Conservation (phyloP, 1,140 invertebrate species). For the Panagrolaimus sp. region DNA sequence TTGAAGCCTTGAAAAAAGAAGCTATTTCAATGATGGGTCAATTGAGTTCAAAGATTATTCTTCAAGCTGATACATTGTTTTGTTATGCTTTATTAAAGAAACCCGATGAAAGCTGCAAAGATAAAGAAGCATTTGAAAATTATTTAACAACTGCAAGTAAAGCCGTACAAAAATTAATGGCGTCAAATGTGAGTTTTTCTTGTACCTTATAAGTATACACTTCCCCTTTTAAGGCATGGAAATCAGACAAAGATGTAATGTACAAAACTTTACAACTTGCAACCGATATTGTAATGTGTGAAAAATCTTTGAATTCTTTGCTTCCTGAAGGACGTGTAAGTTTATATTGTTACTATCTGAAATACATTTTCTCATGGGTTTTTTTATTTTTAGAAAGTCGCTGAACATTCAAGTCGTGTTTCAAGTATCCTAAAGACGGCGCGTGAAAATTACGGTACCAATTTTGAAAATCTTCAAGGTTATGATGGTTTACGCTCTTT, state of each 20-base stretch:
- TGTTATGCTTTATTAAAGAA: conserved; percentile 6
- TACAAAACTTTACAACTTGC: conserved; percentile 8
- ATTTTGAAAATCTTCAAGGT: background rate
- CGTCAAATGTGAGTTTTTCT: background rate
- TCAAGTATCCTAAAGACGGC: background rate
- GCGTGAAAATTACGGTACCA: background rate
- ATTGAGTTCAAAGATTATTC: background rate
- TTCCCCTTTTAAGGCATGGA: conserved; percentile 1
- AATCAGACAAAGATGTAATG: background rate
- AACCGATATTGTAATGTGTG: background rate
- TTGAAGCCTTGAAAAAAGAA: background rate
- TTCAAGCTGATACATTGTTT: background rate
- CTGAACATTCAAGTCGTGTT: background rate
- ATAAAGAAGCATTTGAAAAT: background rate
- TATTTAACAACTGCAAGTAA: conserved; percentile 1
- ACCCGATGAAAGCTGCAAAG: conserved; percentile 3
- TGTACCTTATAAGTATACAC: background rate
- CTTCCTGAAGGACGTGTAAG: background rate
- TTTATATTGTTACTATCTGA: background rate
- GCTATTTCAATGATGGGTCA: conserved; percentile 8
- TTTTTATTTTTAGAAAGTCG: conserved; percentile 2
- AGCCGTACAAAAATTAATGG: background rate
- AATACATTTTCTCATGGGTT: background rate
- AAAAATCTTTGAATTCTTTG: background rate
- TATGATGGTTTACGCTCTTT: too few relatives aligned